Percentiles rank a stretch among this genome's conserved stretches.
Evolutionary conservation across 2,113 vertebrate genomes (phyloP).

Genomic region (Psilopsiagon aurifrons): DNA sequence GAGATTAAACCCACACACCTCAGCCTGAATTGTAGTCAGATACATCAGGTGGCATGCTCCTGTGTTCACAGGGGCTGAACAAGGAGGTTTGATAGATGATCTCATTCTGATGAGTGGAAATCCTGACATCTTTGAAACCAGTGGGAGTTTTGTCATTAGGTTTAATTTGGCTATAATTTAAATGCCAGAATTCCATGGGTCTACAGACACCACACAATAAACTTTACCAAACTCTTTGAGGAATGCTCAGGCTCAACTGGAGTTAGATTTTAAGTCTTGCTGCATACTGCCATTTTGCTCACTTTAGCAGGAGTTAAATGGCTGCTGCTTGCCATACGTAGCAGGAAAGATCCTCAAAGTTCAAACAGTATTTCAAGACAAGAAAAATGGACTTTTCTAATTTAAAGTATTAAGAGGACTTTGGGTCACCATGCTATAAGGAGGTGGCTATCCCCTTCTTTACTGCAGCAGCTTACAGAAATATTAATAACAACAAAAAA

Average conservation of each 20-base stretch:
- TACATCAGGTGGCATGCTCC: background rate
- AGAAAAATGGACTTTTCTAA: background rate
- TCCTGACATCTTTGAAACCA: background rate
- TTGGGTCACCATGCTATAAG: background rate
- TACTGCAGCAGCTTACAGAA: background rate
- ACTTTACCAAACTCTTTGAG: background rate
- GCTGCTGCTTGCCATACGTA: background rate
- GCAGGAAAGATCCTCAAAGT: background rate
- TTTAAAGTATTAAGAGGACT: background rate
- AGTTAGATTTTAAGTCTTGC: background rate
- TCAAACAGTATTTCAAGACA: background rate
- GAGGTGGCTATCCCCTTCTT: background rate
- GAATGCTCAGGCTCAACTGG: background rate
- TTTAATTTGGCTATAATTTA: background rate
- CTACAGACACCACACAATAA: background rate
- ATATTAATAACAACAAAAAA: background rate
- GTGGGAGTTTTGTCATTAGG: background rate
- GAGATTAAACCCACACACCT: background rate
- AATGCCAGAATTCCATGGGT: background rate
- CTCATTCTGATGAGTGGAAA: background rate
- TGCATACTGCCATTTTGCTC: background rate
- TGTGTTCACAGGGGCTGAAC: background rate
- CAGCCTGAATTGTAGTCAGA: background rate
- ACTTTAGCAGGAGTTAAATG: background rate
- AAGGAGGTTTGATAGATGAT: background rate